Conservation (phyloP, 1,140 invertebrate species). For the Drosophila virilis region DNA sequence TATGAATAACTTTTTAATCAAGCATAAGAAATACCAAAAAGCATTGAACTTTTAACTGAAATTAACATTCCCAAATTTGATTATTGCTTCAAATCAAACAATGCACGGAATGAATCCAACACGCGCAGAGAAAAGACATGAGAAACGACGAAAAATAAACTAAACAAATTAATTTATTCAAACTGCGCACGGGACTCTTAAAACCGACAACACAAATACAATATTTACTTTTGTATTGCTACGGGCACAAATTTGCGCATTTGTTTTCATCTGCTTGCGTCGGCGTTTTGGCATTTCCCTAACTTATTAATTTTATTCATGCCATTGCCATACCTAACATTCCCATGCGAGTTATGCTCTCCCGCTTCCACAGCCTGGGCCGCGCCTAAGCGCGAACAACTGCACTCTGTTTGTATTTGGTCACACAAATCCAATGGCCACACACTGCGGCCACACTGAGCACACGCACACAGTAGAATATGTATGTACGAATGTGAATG, state of each 20-base stretch:
- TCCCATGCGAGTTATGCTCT: constrained; percentile 18
- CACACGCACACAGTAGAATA: background rate
- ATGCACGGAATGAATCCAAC: background rate
- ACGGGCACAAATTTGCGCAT: constrained; percentile 29
- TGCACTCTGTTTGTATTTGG: constrained; percentile 37
- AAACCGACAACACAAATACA: constrained; percentile 9
- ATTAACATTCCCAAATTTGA: too few relatives aligned
- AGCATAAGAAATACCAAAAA: background rate
- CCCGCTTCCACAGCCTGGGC: constrained; percentile 10
- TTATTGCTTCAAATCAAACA: background rate
- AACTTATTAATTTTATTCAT: constrained; percentile 58
- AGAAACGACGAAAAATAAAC: constrained; percentile 12
- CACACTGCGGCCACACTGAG: constrained; percentile 3
- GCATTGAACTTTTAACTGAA: background rate
- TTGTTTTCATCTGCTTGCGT: constrained; percentile 59
- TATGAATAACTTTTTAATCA: background rate
- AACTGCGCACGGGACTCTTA: constrained; percentile 48
- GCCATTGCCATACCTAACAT: constrained; percentile 27
- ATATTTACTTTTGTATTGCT: constrained; percentile 18
- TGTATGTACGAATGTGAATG: background rate
- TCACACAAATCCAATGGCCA: constrained; percentile 1
- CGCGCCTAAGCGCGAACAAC: constrained; percentile 30
- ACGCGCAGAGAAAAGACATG: constrained; percentile 6
- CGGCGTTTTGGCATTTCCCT: constrained; percentile 72
- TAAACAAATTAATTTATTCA: constrained; percentile 63